phyloP scores from a whole-genome alignment of 2,888 invertebrate species.

The Agonopterix heracliana region DNA sequence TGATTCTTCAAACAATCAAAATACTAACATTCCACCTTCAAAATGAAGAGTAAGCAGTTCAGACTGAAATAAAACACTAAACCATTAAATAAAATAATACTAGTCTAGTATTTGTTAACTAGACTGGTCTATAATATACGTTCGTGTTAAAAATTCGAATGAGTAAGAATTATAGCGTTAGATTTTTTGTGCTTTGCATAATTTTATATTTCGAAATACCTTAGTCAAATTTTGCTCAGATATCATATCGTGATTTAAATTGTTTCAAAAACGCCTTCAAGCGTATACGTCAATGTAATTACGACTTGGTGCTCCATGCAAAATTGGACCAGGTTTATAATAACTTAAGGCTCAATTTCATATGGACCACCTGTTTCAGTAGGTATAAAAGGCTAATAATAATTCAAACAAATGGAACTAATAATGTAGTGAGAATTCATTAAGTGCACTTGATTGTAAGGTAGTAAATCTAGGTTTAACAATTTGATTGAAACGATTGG shows the following conservation, averaged over 20 bases:
- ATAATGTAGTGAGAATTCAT: constrained; percentile 59
- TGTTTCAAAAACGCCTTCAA: constrained; percentile 2
- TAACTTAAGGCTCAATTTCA: not conserved
- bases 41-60: too few relatives aligned
- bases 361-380: not conserved
- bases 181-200: not conserved
- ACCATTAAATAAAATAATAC: too few relatives aligned
- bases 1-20: not conserved
- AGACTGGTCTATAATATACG: too few relatives aligned
- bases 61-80: too few relatives aligned
- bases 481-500: constrained; percentile 30
- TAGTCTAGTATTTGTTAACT: too few relatives aligned
- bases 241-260: constrained; percentile 22
- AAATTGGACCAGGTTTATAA: not conserved
- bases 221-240: constrained; percentile 16
- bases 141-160: too few relatives aligned
- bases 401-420: constrained; percentile 41
- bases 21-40: too few relatives aligned
- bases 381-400: constrained; percentile 26
- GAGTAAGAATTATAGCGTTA: too few relatives aligned
- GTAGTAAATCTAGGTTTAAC: constrained; percentile 36
- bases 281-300: constrained; percentile 3
- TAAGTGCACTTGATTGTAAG: constrained; percentile 69
- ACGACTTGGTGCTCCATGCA: not conserved
- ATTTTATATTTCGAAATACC: not conserved